Evolutionary conservation across 2,797 vertebrate species (phyloP).

Genomic region (Channallabes apus): DNA sequence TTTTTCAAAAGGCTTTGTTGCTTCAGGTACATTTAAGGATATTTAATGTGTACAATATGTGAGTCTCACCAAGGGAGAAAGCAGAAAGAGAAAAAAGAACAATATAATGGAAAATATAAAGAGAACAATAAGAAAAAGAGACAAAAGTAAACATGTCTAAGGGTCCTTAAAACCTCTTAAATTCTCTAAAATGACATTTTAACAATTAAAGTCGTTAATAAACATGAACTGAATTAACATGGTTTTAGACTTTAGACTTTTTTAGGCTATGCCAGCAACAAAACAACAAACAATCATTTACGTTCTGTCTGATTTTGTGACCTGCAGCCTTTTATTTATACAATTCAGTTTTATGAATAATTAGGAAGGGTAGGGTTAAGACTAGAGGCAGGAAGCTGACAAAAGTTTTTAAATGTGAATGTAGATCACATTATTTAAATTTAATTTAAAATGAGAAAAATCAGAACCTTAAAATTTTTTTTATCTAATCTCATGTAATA

Average conservation of each 20-base stretch:
- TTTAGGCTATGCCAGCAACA: not conserved
- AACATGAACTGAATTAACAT: not conserved
- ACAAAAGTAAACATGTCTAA: not conserved
- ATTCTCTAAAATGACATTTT: not conserved
- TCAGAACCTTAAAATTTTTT: not conserved
- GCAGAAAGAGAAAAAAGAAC: not conserved
- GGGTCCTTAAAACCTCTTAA: not conserved
- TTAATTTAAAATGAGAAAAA: not conserved
- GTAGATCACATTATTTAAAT: not conserved
- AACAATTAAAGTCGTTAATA: not conserved
- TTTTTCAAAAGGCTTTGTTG: not conserved
- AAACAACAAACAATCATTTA: not conserved
- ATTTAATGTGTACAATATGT: not conserved
- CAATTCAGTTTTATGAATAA: not conserved
- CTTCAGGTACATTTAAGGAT: not conserved
- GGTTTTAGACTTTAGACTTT: not conserved
- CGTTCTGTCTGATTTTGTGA: not conserved
- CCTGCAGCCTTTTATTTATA: not conserved
- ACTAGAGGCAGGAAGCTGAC: not conserved
- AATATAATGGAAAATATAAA: not conserved
- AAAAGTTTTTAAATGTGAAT: not conserved
- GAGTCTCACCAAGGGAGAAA: not conserved
- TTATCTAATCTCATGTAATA: not conserved
- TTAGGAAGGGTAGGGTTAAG: not conserved
- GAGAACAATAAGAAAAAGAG: not conserved